Evolutionary conservation across 1,140 invertebrate species (phyloP).

Genomic region (Pogonognathellus flavescens): DNA sequence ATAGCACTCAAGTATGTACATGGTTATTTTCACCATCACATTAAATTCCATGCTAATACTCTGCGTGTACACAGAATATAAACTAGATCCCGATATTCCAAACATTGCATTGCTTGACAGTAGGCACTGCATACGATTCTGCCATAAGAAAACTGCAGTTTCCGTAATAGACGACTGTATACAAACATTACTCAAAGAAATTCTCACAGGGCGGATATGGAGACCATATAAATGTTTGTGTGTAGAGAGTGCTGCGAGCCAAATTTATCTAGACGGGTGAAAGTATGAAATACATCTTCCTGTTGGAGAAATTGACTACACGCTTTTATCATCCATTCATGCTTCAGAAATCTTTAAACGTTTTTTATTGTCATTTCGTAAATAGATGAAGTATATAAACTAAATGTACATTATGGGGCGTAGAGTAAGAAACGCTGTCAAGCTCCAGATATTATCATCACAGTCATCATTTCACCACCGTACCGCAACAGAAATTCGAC

Average conservation of each 20-base stretch:
- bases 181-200: background rate
- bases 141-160: background rate
- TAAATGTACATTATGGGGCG: too few relatives aligned
- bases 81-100: background rate
- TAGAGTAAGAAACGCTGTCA: too few relatives aligned
- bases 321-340: constrained; percentile 30
- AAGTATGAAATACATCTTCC: constrained; percentile 3
- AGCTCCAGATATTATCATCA: background rate
- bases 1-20: too few relatives aligned
- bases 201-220: background rate
- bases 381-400: background rate
- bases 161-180: background rate
- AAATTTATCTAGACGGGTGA: constrained; percentile 13
- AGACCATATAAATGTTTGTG: background rate
- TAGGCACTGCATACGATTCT: background rate
- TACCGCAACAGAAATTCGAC: background rate
- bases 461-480: background rate
- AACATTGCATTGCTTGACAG: background rate
- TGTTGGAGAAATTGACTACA: background rate
- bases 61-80: background rate
- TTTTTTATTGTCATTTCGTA: constrained; percentile 28
- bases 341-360: constrained; percentile 20
- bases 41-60: background rate
- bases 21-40: background rate
- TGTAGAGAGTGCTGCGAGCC: background rate